Evolutionary conservation across 1,140 invertebrate species (phyloP).

Genomic region (Drosophila nikananu): DNA sequence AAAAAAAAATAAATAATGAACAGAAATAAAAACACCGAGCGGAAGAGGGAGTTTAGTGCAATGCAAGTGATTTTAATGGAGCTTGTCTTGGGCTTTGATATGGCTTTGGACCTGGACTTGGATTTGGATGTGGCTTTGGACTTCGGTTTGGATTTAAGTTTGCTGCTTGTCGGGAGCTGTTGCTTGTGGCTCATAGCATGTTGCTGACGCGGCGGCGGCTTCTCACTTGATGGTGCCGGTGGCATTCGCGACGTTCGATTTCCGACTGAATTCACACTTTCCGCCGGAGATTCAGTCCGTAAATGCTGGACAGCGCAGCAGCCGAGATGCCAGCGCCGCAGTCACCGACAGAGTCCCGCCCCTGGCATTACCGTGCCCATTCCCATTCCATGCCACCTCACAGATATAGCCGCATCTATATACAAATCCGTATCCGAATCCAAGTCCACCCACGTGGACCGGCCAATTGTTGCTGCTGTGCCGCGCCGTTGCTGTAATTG

Average conservation of each 20-base stretch:
- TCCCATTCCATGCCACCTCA: constrained; percentile 45
- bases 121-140: neutral
- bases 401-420: constrained; percentile 34
- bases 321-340: constrained; percentile 18
- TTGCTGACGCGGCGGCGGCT: constrained; percentile 31
- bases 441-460: constrained; percentile 67
- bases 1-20: constrained; percentile 20
- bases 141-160: neutral
- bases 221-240: constrained; percentile 40
- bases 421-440: constrained; percentile 23
- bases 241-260: constrained; percentile 66
- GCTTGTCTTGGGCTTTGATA: constrained; percentile 8
- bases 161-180: neutral
- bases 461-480: constrained; percentile 45
- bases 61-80: neutral
- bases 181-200: neutral
- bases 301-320: constrained; percentile 36
- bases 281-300: constrained; percentile 64
- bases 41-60: constrained; percentile 4
- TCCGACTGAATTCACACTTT: constrained; percentile 75
- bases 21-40: neutral
- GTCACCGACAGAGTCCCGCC: constrained; percentile 10
- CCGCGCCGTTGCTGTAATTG: constrained; percentile 27
- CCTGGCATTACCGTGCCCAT: constrained; percentile 20
- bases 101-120: neutral